phyloP scores from a whole-genome alignment of 2,888 invertebrate species.

The Coelinius sp. region DNA sequence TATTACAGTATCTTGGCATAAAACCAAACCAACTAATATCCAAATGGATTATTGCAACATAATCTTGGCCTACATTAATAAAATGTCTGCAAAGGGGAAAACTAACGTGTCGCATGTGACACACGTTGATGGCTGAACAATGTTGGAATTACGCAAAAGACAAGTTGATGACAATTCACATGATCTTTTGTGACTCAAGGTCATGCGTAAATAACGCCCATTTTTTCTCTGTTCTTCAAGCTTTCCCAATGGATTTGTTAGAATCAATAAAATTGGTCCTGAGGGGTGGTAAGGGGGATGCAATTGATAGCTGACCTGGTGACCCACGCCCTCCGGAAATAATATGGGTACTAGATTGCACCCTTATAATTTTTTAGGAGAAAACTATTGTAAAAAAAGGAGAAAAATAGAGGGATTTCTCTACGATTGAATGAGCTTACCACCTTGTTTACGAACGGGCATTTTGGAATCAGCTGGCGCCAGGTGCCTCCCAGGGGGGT shows the following conservation, averaged over 20 bases:
- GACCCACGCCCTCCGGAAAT: constrained; percentile 35
- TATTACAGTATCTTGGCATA: constrained; percentile 60
- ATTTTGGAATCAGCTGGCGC: constrained; percentile 68
- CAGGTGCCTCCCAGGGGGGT: constrained; percentile 14
- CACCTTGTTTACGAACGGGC: constrained; percentile 85
- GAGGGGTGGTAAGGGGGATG: neutral
- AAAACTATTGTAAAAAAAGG: constrained; percentile 23
- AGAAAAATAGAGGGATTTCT: constrained; percentile 21
- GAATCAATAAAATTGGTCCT: neutral
- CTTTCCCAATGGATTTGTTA: constrained; percentile 20
- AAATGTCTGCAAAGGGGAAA: constrained; percentile 30
- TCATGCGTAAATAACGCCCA: constrained; percentile 10
- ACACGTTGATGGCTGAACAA: constrained; percentile 33
- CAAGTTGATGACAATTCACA: constrained; percentile 23
- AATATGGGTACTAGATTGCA: constrained; percentile 1
- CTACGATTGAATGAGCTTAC: constrained; percentile 64
- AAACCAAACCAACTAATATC: constrained; percentile 48
- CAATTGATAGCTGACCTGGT: constrained; percentile 44
- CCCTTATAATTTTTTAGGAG: constrained; percentile 13
- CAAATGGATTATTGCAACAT: constrained; percentile 46
- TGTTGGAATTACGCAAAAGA: constrained; percentile 34
- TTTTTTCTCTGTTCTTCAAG: neutral
- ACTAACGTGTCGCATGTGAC: constrained; percentile 32
- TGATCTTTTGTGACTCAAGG: constrained; percentile 31
- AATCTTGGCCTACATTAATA: constrained; percentile 49